Evolutionary conservation across 2,888 invertebrate genomes (phyloP).

Genomic region (Brenthis hecate): DNA sequence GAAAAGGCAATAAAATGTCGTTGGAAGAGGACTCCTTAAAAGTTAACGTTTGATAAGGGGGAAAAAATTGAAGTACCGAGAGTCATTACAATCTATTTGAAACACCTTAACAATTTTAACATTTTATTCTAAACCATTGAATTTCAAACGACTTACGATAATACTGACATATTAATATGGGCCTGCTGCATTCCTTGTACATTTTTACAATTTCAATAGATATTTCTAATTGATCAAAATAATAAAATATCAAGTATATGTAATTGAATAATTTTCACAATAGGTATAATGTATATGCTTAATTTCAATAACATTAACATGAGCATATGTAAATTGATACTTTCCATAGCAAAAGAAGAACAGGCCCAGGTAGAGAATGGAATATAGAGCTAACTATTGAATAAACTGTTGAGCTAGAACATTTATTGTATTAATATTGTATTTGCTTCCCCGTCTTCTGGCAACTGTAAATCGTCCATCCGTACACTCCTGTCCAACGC

Average conservation of each 20-base stretch:
- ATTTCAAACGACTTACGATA: conserved; percentile 57
- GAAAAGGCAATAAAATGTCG: conserved; percentile 47
- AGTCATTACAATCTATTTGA: conserved; percentile 57
- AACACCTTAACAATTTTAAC: conserved; percentile 59
- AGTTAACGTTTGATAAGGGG: conserved; percentile 64
- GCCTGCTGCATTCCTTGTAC: conserved; percentile 17
- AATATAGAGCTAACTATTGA: conserved; percentile 50
- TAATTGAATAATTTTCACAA: conserved; percentile 3
- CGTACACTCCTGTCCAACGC: conserved; percentile 70
- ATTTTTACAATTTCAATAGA: not conserved
- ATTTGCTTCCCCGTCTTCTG: conserved; percentile 76
- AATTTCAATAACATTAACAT: not conserved
- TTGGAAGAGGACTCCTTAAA: conserved; percentile 51
- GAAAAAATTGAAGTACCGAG: conserved; percentile 53
- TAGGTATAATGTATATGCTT: not conserved
- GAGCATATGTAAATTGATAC: not conserved
- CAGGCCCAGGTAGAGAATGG: conserved; percentile 41
- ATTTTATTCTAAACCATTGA: conserved; percentile 43
- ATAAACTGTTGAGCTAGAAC: conserved; percentile 58
- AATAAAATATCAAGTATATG: not conserved
- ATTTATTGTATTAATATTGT: conserved; percentile 52
- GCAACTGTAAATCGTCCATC: conserved; percentile 73
- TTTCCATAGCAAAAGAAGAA: conserved; percentile 24
- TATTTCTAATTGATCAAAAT: not conserved
- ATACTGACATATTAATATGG: conserved; percentile 62